Percentiles rank a stretch among this genome's conserved stretches.
Evolutionary conservation across 2,113 vertebrate genomes (phyloP).

Genomic region (Sceloporus undulatus): DNA sequence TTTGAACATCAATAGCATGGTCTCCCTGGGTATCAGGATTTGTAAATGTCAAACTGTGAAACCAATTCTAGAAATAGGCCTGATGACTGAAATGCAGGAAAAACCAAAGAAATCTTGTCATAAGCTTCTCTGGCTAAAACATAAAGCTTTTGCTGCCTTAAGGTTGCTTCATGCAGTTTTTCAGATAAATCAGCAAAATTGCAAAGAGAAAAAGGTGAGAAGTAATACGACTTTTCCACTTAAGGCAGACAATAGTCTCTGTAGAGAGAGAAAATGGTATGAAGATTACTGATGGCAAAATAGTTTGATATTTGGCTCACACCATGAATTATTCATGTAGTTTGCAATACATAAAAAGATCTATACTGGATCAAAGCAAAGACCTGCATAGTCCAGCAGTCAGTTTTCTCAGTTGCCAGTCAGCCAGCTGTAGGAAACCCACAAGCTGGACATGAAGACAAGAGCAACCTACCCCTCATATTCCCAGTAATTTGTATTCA

Average conservation of each 20-base stretch:
- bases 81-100: not conserved
- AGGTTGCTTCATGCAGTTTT: not conserved
- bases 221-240: not conserved
- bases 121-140: not conserved
- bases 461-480: no score
- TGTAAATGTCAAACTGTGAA: not conserved
- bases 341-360: not conserved
- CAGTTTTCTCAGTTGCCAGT: not conserved
- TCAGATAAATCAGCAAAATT: not conserved
- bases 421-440: no score
- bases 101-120: not conserved
- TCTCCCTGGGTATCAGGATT: not conserved
- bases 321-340: not conserved
- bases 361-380: not conserved
- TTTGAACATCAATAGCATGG: not conserved
- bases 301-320: not conserved
- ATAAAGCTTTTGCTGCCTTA: not conserved
- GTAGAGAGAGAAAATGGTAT: not conserved
- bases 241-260: not conserved
- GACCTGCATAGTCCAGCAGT: not conserved
- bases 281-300: not conserved
- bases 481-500: no score
- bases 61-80: not conserved
- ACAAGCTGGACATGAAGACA: no score
- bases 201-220: not conserved